Evolutionary conservation across 1,140 invertebrate species (phyloP).

Genomic region (Drosophila suzukii): DNA sequence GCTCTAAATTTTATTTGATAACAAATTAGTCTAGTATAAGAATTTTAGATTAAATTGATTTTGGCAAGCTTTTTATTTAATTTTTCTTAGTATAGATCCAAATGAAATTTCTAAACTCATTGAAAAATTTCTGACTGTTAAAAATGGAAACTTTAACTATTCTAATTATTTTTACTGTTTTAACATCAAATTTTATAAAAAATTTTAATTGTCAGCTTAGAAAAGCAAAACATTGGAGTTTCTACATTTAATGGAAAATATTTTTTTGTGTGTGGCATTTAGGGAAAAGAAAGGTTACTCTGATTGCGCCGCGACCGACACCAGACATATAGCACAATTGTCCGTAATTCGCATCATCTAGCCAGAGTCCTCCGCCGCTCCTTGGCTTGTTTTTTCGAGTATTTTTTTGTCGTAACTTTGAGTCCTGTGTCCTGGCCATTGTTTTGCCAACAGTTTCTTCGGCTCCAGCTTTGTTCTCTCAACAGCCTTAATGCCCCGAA

Average conservation of each 20-base stretch:
- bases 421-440: conserved; percentile 41
- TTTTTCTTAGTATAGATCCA: no score
- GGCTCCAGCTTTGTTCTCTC: conserved; percentile 24
- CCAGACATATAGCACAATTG: conserved; percentile 54
- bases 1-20: no score
- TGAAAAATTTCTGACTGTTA: no score
- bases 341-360: conserved; percentile 73
- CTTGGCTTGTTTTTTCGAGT: conserved; percentile 33
- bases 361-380: conserved; percentile 28
- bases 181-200: no score
- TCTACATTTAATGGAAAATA: neutral
- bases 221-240: no score
- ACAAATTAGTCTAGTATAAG: no score
- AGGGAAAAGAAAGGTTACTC: conserved; percentile 55
- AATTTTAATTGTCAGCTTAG: no score
- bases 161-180: neutral
- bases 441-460: conserved; percentile 50
- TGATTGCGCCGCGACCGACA: conserved; percentile 40
- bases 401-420: conserved; percentile 12
- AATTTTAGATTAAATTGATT: no score
- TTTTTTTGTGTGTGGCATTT: conserved; percentile 1
- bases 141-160: neutral
- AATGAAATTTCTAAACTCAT: no score
- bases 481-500: conserved; percentile 60
- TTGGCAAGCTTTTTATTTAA: no score